phyloP scores from a whole-genome alignment of 1,140 invertebrate genomes.

The Kradibia gibbosae region DNA sequence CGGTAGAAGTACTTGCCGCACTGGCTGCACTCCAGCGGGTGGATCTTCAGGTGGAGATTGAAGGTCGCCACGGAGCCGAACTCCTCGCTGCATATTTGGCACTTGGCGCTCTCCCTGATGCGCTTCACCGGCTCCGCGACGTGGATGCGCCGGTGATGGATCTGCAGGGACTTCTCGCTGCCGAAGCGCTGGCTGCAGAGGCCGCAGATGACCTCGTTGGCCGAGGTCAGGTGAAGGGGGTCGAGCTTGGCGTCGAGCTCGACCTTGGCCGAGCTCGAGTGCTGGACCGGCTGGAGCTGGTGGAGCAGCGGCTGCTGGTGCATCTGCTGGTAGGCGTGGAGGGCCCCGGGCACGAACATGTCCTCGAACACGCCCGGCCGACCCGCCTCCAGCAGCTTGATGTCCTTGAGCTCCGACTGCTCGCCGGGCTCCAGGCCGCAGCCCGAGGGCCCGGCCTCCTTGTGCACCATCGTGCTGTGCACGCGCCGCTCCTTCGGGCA shows the following conservation, averaged over 20 bases:
- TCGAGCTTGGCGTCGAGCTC: conserved; percentile 65
- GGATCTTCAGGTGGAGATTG: conserved; percentile 81
- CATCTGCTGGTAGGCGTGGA: conserved; percentile 67
- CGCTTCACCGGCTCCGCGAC: conserved; percentile 61
- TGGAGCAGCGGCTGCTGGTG: conserved; percentile 67
- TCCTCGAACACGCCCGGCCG: conserved; percentile 70
- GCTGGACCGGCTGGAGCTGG: conserved; percentile 67
- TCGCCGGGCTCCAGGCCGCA: conserved; percentile 62
- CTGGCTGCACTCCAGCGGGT: conserved; percentile 84
- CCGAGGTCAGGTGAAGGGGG: conserved; percentile 56
- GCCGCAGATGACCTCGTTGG: conserved; percentile 62
- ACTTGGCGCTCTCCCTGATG: conserved; percentile 70
- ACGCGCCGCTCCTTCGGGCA: conserved; percentile 79
- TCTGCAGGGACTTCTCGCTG: conserved; percentile 71
- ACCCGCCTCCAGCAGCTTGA: conserved; percentile 68
- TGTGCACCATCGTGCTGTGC: conserved; percentile 73
- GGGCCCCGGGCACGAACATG: conserved; percentile 65
- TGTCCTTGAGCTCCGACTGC: conserved; percentile 67
- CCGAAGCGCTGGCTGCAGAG: conserved; percentile 67
- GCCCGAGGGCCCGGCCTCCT: conserved; percentile 70
- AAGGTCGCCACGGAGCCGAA: conserved; percentile 77
- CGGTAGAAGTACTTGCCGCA: conserved; percentile 86
- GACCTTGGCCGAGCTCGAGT: conserved; percentile 55
- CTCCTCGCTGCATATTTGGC: conserved; percentile 76
- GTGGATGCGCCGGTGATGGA: conserved; percentile 74